Evolutionary conservation across 2,888 invertebrate species (phyloP).

Genomic region (Oxystoma pomonae): DNA sequence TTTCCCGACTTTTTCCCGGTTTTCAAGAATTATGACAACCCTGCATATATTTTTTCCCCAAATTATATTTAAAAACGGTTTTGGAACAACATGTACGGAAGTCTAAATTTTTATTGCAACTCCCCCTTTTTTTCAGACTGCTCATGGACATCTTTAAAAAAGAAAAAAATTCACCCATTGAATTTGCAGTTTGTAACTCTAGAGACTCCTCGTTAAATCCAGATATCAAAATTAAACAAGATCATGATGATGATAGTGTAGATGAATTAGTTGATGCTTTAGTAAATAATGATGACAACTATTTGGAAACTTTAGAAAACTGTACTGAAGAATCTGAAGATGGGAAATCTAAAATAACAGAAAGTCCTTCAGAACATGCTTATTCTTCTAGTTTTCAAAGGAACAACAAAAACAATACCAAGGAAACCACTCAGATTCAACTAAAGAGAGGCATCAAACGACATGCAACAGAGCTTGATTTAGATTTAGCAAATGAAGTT

Average conservation of each 20-base stretch:
- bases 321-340: slow-evolving; percentile 2
- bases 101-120: too few species aligned
- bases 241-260: neutral
- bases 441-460: neutral
- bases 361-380: neutral
- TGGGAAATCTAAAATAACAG: neutral
- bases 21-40: too few species aligned
- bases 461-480: neutral
- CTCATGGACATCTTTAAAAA: slow-evolving; percentile 5
- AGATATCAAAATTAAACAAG: neutral
- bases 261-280: neutral
- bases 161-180: neutral
- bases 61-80: too few species aligned
- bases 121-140: neutral
- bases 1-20: too few species aligned
- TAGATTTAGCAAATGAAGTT: slow-evolving; percentile 5
- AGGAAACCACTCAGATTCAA: neutral
- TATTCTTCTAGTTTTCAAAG: neutral
- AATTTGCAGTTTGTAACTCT: neutral
- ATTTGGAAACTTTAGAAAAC: neutral
- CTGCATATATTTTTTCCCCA: too few species aligned
- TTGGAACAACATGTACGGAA: too few species aligned
- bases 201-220: neutral
- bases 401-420: too few species aligned
- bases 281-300: neutral